These are phyloP conservation scores for Campaea margaritaria DNA, from an alignment of 2,888 invertebrate species.

Conservation along the genomic window DNA sequence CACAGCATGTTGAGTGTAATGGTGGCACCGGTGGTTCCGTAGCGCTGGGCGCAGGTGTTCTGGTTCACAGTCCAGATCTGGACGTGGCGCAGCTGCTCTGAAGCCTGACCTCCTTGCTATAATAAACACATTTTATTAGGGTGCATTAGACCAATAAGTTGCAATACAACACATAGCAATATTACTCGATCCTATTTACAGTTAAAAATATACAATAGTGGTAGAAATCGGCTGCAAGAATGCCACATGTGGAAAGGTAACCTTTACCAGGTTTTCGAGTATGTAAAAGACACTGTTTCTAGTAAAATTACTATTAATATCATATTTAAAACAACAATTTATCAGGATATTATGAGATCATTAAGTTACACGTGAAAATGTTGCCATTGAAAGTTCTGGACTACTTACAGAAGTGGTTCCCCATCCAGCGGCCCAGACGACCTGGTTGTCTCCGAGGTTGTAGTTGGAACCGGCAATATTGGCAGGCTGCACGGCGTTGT, in stretches of 20 bases:
- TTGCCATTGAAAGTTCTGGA: background rate
- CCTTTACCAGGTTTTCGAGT: no score
- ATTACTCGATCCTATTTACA: no score
- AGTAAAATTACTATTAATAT: no score
- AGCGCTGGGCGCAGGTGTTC: slow-evolving; percentile 43
- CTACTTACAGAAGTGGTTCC: slow-evolving; percentile 57
- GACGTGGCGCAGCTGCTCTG: slow-evolving; percentile 50
- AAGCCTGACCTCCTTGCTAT: slow-evolving; percentile 19
- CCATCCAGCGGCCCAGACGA: slow-evolving; percentile 66
- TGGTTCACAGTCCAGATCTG: slow-evolving; percentile 54
- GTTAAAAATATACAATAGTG: no score
- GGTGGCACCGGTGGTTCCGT: slow-evolving; percentile 25
- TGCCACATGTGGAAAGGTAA: no score
- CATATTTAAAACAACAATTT: no score
- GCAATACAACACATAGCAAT: background rate
- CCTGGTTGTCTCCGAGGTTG: slow-evolving; percentile 52
- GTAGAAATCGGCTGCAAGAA: no score
- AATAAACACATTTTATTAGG: slow-evolving; percentile 10
- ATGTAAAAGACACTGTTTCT: no score
- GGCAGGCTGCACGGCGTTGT: slow-evolving; percentile 43
- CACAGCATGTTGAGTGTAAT: slow-evolving; percentile 49
- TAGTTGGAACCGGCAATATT: slow-evolving; percentile 60
- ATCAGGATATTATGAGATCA: no score
- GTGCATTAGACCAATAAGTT: background rate
- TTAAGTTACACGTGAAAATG: no score